phyloP scores from a whole-genome alignment of 2,888 invertebrate genomes.

The Epirrita christyi region DNA sequence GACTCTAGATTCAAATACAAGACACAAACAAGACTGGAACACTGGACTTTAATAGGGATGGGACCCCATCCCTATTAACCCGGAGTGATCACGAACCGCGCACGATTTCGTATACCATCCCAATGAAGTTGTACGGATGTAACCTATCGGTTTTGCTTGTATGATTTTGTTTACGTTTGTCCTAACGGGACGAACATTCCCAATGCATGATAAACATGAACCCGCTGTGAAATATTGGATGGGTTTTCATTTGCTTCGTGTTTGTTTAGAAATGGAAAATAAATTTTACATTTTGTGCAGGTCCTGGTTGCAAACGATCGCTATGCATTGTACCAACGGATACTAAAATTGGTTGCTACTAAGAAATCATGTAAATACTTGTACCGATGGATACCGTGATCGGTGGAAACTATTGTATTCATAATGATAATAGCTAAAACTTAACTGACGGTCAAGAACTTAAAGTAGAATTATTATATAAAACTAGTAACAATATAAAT shows the following conservation, averaged over 20 bases:
- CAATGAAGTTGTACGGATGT: constrained; percentile 66
- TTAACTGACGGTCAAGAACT: too few relatives aligned
- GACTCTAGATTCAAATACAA: constrained; percentile 14
- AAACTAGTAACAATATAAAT: too few relatives aligned
- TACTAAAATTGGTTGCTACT: too few relatives aligned
- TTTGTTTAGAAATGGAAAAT: not conserved
- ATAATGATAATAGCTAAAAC: too few relatives aligned
- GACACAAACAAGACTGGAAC: not conserved
- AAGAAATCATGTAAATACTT: too few relatives aligned
- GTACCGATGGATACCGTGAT: too few relatives aligned
- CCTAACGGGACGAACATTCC: constrained; percentile 35
- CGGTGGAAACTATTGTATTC: too few relatives aligned
- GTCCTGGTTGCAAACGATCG: not conserved
- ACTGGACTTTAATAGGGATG: too few relatives aligned
- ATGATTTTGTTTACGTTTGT: constrained; percentile 42
- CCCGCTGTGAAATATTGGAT: constrained; percentile 11
- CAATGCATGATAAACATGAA: constrained; percentile 9
- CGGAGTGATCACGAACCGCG: constrained; percentile 56
- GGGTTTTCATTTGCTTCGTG: too few relatives aligned
- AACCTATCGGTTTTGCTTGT: constrained; percentile 42
- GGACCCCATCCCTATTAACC: constrained; percentile 23
- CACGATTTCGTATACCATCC: constrained; percentile 53
- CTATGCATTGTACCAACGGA: too few relatives aligned
- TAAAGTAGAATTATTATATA: too few relatives aligned
- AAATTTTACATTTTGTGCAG: not conserved